phyloP scores from a whole-genome alignment of 2,888 invertebrate species.

The Zele albiditarsus region DNA sequence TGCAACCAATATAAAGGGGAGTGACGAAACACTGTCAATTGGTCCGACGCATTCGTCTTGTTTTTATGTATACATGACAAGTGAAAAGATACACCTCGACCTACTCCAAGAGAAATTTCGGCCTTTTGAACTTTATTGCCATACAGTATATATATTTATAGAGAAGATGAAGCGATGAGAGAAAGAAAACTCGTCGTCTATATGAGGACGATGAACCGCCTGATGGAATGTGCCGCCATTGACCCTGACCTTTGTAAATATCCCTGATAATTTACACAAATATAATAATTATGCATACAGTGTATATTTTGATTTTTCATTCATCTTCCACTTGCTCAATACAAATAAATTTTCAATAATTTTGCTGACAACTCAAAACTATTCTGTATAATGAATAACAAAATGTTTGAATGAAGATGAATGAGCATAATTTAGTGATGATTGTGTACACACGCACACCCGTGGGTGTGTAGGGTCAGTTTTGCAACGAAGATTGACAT shows the following conservation, averaged over 20 bases:
- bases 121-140: conserved; percentile 9
- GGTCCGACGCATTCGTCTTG: conserved; percentile 2
- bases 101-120: conserved; percentile 38
- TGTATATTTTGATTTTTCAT: not conserved
- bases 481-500: conserved; percentile 27
- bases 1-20: not conserved
- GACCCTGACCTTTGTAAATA: conserved; percentile 29
- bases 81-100: conserved; percentile 20
- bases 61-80: not conserved
- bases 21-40: not conserved
- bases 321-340: not conserved
- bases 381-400: not conserved
- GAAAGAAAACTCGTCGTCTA: conserved; percentile 12
- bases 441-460: not conserved
- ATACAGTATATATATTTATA: not conserved
- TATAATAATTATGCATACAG: not conserved
- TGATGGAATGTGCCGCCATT: conserved; percentile 27
- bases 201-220: conserved; percentile 32
- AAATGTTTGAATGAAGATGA: not conserved
- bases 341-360: not conserved
- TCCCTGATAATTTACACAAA: conserved; percentile 4
- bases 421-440: not conserved
- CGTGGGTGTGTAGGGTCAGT: conserved; percentile 6
- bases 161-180: conserved; percentile 6
- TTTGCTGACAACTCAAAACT: not conserved